Evolutionary conservation across 2,888 invertebrate species (phyloP), one percentile per base, ranked within the genome.

Genomic region (Agrenia bidenticulata): DNA sequence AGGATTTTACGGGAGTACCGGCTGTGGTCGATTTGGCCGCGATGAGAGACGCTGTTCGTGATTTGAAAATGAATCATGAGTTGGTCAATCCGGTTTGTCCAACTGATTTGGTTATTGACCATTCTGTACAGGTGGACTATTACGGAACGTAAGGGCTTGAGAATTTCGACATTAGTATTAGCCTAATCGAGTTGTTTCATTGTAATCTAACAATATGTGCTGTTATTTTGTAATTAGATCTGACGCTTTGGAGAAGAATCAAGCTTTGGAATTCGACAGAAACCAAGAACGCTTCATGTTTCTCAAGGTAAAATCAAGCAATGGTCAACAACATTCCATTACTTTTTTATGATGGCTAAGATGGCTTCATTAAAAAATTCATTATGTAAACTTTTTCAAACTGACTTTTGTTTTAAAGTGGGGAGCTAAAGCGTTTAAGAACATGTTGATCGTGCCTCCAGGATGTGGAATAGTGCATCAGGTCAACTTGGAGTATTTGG

Each of bases 11-110:
- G 15, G 98, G 98, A 2, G 97, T 99, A 0, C 98, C 98, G 1
- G 97, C 96, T 0, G 94, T 99, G 24, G 98, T 99, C 0, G 98
- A 99, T 81, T 94, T 99, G 82, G 98, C 98, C 15, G 95, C 96
- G 0, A 98, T 99, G 98, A 84, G 98, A 66, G 96, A 97, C 81
- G 95, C 96, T 0, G 93, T 99, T 0, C 86, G 89, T 75, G 82
- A 84, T 23, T 82, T 98, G 2, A 90, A 90, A 0, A 96, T 95
- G 0, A 85, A 97, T 82, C 91, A 96, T 0, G 85, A 93, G 76
- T 90, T 89, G 80, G 97, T 99, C 77, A 98, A 99, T 83, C 98
- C 98, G 0, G 88, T 93, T 64, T 98, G 97, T 78, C 97, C 98
- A 0, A 94, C 95, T 0, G 98, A 99, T 82, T 84, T 99, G 73